These are phyloP conservation scores for Porites divaricata DNA, from an alignment of 92 coral and sea anemone genomes.

Conservation along the genomic window DNA sequence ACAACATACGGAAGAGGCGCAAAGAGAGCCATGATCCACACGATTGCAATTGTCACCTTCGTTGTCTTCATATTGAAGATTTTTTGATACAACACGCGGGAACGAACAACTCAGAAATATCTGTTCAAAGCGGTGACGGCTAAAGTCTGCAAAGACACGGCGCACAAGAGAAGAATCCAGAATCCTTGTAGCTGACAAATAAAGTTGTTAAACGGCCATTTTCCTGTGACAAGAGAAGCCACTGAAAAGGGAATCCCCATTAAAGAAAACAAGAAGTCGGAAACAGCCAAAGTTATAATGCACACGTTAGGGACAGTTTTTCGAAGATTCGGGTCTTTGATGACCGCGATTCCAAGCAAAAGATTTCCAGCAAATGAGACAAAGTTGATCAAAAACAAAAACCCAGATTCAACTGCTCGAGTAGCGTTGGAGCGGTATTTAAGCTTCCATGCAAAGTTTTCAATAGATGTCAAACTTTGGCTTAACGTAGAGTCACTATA, in stretches of 20 bases:
- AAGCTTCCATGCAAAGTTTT: slow-evolving; percentile 4
- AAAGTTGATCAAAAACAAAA: background rate
- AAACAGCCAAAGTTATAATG: slow-evolving; percentile 69
- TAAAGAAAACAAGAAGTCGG: slow-evolving; percentile 74
- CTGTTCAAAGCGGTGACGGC: slow-evolving; percentile 76
- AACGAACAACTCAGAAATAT: slow-evolving; percentile 62
- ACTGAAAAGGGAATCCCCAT: slow-evolving; percentile 62
- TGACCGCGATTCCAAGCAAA: slow-evolving; percentile 65
- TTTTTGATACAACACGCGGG: slow-evolving; percentile 56
- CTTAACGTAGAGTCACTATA: background rate
- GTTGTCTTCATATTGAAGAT: slow-evolving; percentile 63
- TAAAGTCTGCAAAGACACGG: slow-evolving; percentile 66
- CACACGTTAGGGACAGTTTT: slow-evolving; percentile 66
- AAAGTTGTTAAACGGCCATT: slow-evolving; percentile 54
- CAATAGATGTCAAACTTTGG: background rate
- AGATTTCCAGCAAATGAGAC: slow-evolving; percentile 14
- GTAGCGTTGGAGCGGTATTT: background rate
- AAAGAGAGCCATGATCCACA: slow-evolving; percentile 69
- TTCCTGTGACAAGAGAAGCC: slow-evolving; percentile 48
- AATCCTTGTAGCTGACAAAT: slow-evolving; percentile 78
- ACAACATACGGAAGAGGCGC: slow-evolving; percentile 74
- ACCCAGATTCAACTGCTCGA: background rate
- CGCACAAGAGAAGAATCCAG: slow-evolving; percentile 60
- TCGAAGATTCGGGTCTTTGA: slow-evolving; percentile 63
- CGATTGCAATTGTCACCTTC: slow-evolving; percentile 42